These are phyloP conservation scores for Scaptomyza parva DNA, from an alignment of 2,888 invertebrate species.

Conservation along the genomic window DNA sequence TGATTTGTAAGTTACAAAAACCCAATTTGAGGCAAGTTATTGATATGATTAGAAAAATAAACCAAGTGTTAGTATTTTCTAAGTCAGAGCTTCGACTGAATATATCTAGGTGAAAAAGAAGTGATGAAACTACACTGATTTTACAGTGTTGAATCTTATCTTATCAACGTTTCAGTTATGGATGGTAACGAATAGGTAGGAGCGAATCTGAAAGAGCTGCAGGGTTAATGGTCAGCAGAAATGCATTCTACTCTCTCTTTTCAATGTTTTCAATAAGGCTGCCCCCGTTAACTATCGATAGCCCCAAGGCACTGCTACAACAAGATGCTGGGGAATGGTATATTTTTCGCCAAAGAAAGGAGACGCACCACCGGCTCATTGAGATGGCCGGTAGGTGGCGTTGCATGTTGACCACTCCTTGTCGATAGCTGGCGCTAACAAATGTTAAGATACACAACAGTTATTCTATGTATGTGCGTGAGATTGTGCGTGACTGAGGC, in stretches of 20 bases:
- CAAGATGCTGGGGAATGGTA: neutral
- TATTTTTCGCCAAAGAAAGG: neutral
- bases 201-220: neutral
- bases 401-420: neutral
- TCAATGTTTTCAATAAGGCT: neutral
- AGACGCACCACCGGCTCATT: neutral
- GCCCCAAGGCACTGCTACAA: neutral
- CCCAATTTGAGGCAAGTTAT: neutral
- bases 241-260: neutral
- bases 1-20: neutral
- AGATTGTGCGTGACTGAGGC: constrained; percentile 25
- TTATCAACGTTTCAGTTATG: no score
- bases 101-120: neutral
- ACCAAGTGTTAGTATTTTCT: no score
- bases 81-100: neutral
- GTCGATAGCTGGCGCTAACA: neutral
- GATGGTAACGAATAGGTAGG: no score
- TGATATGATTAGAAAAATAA: neutral
- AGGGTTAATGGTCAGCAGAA: neutral
- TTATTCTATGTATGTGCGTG: constrained; percentile 20
- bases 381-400: neutral
- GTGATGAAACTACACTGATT: neutral
- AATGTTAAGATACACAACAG: neutral
- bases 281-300: no score
- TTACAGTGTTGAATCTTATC: no score